Evolutionary conservation across 1,140 invertebrate genomes (phyloP).

Genomic region (Plectus sambesii): DNA sequence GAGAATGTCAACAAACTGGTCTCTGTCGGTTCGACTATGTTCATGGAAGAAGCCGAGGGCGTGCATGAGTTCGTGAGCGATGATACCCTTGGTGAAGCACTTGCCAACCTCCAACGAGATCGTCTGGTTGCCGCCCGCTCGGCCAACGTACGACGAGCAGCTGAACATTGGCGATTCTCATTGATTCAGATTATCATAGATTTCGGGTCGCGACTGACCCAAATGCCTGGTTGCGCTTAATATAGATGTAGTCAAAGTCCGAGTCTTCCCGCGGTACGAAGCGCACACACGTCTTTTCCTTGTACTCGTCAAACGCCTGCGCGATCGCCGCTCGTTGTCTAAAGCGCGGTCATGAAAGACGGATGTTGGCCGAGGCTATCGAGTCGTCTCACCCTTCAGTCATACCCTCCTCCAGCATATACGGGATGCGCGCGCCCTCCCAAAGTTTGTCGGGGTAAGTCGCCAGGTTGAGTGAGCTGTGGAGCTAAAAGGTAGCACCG

Average conservation of each 20-base stretch:
- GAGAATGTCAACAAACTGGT: constrained; percentile 39
- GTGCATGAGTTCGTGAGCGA: constrained; percentile 43
- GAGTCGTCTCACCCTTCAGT: constrained; percentile 28
- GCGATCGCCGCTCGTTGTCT: constrained; percentile 44
- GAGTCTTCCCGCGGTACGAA: constrained; percentile 37
- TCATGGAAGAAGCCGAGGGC: constrained; percentile 42
- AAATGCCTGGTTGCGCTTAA: constrained; percentile 42
- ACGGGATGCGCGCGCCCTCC: constrained; percentile 35
- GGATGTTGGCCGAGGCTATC: constrained; percentile 1
- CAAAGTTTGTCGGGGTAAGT: constrained; percentile 44
- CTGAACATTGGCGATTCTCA: constrained; percentile 19
- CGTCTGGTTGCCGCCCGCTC: constrained; percentile 44
- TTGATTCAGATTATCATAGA: neutral
- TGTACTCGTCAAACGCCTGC: constrained; percentile 45
- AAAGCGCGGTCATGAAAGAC: constrained; percentile 19
- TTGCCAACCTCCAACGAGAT: constrained; percentile 44
- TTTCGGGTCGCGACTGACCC: constrained; percentile 24
- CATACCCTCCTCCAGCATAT: constrained; percentile 45
- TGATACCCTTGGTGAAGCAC: constrained; percentile 45
- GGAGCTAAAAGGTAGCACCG: constrained; percentile 26
- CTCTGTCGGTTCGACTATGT: constrained; percentile 42
- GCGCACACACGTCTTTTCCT: constrained; percentile 42
- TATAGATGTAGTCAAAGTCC: constrained; percentile 44
- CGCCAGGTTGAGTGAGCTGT: constrained; percentile 41
- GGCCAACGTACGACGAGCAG: constrained; percentile 44